Percentiles rank a stretch among this genome's conserved stretches.
phyloP scores from a whole-genome alignment of 2,113 vertebrate species.

The Sisor rabdophorus region DNA sequence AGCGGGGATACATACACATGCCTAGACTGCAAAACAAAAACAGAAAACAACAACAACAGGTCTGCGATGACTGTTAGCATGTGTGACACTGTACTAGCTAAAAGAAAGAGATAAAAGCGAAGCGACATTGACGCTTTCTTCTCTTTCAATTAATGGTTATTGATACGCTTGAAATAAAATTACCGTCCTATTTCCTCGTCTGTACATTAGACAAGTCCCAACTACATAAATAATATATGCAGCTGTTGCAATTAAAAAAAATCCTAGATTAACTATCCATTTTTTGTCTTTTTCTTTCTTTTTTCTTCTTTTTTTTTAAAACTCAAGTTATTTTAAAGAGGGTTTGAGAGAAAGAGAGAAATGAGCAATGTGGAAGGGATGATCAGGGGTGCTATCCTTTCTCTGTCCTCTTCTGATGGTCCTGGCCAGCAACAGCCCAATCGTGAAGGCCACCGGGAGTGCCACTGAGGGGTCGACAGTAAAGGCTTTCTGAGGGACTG shows the following conservation, averaged over 20 bases:
- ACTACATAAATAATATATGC: slow-evolving; percentile 67
- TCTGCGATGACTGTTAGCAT: slow-evolving; percentile 63
- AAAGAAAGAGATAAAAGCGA: slow-evolving; percentile 46
- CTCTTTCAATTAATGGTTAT: slow-evolving; percentile 77
- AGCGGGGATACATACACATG: slow-evolving; percentile 71
- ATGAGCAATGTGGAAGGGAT: slow-evolving; percentile 20
- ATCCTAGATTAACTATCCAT: slow-evolving; percentile 69
- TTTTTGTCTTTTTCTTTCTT: slow-evolving; percentile 55
- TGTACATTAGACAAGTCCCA: slow-evolving; percentile 67
- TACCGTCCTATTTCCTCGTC: slow-evolving; percentile 69
- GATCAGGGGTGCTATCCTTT: slow-evolving; percentile 62
- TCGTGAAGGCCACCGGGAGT: slow-evolving; percentile 39
- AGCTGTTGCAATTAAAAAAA: slow-evolving; percentile 70
- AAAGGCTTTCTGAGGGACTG: slow-evolving; percentile 34
- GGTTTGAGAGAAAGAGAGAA: slow-evolving; percentile 52
- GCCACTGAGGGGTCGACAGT: slow-evolving; percentile 37
- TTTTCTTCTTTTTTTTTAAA: too few species aligned
- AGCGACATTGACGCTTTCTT: slow-evolving; percentile 63
- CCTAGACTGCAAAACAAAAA: slow-evolving; percentile 66
- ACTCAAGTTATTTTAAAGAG: slow-evolving; percentile 65
- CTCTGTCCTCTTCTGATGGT: slow-evolving; percentile 60
- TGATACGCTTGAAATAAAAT: slow-evolving; percentile 65
- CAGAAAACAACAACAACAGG: slow-evolving; percentile 44
- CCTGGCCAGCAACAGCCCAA: slow-evolving; percentile 50
- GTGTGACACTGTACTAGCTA: slow-evolving; percentile 64